These are phyloP conservation scores for Coccyzus lansbergi DNA, from an alignment of 2,797 vertebrate species.

Conservation along the genomic window DNA sequence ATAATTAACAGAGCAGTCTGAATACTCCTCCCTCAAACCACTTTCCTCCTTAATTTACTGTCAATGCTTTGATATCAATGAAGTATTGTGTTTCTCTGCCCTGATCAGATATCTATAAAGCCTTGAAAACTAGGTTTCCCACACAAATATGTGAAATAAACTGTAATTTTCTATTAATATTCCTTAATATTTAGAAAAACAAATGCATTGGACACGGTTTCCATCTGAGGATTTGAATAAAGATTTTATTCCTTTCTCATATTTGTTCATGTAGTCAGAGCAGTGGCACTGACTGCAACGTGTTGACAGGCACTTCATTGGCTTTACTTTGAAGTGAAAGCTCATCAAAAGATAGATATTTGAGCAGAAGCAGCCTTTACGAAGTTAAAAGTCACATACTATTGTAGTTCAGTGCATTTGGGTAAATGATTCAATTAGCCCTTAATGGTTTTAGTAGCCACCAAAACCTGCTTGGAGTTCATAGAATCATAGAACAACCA, in stretches of 20 bases:
- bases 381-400: not conserved
- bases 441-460: not conserved
- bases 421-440: not conserved
- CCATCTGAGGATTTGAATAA: not conserved
- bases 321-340: conserved; percentile 57
- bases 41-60: not conserved
- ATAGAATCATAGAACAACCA: too few relatives aligned
- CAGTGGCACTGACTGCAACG: not conserved
- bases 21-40: not conserved
- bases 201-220: not conserved
- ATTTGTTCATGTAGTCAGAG: not conserved
- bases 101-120: not conserved
- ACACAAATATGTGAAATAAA: not conserved
- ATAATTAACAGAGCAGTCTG: not conserved
- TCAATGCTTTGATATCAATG: not conserved
- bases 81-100: not conserved
- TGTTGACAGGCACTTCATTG: conserved; percentile 42
- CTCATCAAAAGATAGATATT: not conserved
- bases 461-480: not conserved
- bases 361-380: not conserved
- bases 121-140: not conserved
- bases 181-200: not conserved
- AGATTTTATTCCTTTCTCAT: not conserved
- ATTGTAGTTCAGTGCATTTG: not conserved
- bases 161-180: not conserved